These are phyloP conservation scores for Antrozous pallidus DNA, from an alignment of 2,797 vertebrate genomes.

Conservation along the genomic window DNA sequence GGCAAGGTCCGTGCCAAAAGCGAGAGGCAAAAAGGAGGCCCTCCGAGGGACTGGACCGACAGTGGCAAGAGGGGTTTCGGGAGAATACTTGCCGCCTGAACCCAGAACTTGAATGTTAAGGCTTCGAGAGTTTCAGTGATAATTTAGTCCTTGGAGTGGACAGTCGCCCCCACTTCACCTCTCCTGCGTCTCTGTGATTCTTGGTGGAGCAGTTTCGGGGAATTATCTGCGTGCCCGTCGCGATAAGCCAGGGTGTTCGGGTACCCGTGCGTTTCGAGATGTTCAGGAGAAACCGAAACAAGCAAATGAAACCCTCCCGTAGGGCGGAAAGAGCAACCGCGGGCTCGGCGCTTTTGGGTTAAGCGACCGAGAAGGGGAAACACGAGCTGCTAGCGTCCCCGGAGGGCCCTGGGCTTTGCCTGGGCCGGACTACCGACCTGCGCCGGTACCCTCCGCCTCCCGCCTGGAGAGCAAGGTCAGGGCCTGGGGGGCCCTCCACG, in stretches of 20 bases:
- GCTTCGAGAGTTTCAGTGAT: neutral
- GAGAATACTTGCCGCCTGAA: neutral
- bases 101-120: neutral
- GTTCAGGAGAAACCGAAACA: neutral
- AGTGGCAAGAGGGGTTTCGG: neutral
- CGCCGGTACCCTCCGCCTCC: fast-evolving
- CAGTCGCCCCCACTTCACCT: neutral
- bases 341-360: neutral
- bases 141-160: neutral
- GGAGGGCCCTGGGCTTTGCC: neutral
- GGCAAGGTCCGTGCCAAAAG: neutral
- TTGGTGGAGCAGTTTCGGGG: neutral
- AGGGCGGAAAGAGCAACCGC: neutral
- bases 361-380: neutral
- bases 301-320: neutral
- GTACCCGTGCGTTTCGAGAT: neutral
- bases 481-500: fast-evolving
- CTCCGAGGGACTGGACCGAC: neutral
- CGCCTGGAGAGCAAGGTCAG: fast-evolving
- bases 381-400: fast-evolving
- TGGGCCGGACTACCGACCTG: fast-evolving
- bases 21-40: neutral
- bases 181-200: neutral
- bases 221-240: neutral
- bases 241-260: neutral